Conservation (phyloP, 2,113 vertebrate genomes). For the Perca flavescens region DNA sequence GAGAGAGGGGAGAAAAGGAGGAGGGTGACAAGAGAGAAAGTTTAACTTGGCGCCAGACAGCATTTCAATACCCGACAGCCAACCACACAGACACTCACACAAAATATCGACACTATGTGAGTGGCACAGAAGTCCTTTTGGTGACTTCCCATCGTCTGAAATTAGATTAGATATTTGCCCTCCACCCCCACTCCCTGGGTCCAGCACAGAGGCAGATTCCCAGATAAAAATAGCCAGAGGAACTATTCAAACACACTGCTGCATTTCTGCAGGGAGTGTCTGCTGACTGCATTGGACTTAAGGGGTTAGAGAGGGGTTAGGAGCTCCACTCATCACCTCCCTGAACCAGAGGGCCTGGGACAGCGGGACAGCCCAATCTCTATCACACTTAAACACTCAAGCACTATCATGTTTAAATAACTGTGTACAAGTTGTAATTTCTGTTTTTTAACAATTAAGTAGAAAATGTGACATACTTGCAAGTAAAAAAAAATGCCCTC, state of each 20-base stretch:
- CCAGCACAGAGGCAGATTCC: conserved; percentile 83
- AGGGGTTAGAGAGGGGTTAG: conserved; percentile 82
- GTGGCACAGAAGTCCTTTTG: conserved; percentile 74
- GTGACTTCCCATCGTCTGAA: conserved; percentile 83
- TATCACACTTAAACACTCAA: conserved; percentile 17
- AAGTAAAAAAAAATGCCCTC: not conserved
- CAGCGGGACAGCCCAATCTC: conserved; percentile 26
- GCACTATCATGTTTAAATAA: not conserved
- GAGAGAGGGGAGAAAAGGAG: conserved; percentile 32
- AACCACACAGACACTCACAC: conserved; percentile 68
- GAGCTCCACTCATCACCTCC: conserved; percentile 61
- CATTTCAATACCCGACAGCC: conserved; percentile 80
- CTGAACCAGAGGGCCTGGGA: conserved; percentile 50
- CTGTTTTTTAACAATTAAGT: not conserved
- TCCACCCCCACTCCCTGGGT: conserved; percentile 71
- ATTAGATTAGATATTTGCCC: conserved; percentile 84
- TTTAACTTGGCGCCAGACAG: conserved; percentile 85
- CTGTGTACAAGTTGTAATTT: not conserved
- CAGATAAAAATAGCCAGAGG: conserved; percentile 85
- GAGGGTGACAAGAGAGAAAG: conserved; percentile 75
- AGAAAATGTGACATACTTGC: not conserved
- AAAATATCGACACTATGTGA: conserved; percentile 70
- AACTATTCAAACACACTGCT: conserved; percentile 84
- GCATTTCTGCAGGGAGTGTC: conserved; percentile 80
- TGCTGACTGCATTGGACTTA: conserved; percentile 72